Conservation (phyloP, 2,888 invertebrate genomes). For the Xestia rhomboidea region DNA sequence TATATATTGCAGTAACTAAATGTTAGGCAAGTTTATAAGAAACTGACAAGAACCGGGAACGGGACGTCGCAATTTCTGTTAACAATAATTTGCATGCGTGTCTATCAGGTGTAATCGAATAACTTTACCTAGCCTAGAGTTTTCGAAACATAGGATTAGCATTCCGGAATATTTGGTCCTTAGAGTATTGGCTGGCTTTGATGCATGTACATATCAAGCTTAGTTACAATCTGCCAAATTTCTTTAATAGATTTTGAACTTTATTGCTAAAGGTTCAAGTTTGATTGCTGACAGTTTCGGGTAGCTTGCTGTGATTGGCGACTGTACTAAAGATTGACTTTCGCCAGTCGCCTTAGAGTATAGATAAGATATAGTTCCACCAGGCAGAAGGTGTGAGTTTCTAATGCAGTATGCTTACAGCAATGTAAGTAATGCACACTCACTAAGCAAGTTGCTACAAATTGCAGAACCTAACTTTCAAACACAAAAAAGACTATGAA, state of each 20-base stretch:
- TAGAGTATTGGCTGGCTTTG: neutral
- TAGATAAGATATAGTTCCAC: neutral
- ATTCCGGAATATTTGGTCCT: slow-evolving; percentile 51
- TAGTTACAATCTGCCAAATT: too few relatives aligned
- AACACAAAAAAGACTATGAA: neutral
- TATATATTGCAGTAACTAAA: slow-evolving; percentile 40
- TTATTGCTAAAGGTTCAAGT: too few relatives aligned
- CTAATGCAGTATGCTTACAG: neutral
- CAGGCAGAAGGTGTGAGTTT: neutral
- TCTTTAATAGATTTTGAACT: too few relatives aligned
- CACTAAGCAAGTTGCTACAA: neutral
- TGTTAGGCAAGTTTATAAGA: slow-evolving; percentile 47
- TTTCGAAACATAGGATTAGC: slow-evolving; percentile 61
- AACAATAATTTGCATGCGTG: slow-evolving; percentile 72
- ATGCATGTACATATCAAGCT: neutral
- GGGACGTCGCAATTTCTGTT: slow-evolving; percentile 68
- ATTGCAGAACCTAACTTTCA: neutral
- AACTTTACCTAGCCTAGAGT: slow-evolving; percentile 23
- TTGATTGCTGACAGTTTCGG: too few relatives aligned
- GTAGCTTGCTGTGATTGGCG: too few relatives aligned
- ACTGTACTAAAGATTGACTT: neutral
- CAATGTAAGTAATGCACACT: neutral
- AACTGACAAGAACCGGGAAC: slow-evolving; percentile 50
- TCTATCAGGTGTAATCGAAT: slow-evolving; percentile 55
- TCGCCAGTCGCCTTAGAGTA: neutral